Conservation (phyloP, 2,113 vertebrate species). For the Cyanistes caeruleus region DNA sequence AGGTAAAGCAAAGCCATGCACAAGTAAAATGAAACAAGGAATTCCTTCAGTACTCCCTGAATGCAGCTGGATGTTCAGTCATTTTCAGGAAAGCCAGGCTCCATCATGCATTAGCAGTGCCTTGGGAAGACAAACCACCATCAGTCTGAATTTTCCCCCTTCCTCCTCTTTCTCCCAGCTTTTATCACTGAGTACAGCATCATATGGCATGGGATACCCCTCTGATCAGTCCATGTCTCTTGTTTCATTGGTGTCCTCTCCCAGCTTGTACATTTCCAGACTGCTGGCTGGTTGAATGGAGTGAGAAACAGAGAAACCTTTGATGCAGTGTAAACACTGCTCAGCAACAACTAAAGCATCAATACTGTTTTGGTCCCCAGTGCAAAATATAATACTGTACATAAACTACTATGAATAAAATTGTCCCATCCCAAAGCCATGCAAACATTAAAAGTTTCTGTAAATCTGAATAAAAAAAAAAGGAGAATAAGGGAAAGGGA, state of each 20-base stretch:
- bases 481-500: not conserved
- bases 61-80: rapidly evolving
- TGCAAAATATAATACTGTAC: rapidly evolving
- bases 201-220: rapidly evolving
- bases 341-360: not conserved
- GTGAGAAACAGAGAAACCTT: not conserved
- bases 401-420: not conserved
- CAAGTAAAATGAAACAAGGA: not conserved
- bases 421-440: not conserved
- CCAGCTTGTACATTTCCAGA: rapidly evolving
- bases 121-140: not conserved
- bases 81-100: not conserved
- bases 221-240: not conserved
- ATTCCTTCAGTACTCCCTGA: rapidly evolving
- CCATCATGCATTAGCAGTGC: not conserved
- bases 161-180: not conserved
- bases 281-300: rapidly evolving
- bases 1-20: rapidly evolving
- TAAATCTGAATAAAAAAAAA: not conserved
- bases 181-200: not conserved
- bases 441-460: not conserved
- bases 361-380: not conserved
- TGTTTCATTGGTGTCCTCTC: not conserved
- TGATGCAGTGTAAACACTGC: not conserved
- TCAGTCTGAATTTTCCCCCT: not conserved